Conservation (phyloP, 2,797 vertebrate genomes). For the Peromyscus nudipes region DNA sequence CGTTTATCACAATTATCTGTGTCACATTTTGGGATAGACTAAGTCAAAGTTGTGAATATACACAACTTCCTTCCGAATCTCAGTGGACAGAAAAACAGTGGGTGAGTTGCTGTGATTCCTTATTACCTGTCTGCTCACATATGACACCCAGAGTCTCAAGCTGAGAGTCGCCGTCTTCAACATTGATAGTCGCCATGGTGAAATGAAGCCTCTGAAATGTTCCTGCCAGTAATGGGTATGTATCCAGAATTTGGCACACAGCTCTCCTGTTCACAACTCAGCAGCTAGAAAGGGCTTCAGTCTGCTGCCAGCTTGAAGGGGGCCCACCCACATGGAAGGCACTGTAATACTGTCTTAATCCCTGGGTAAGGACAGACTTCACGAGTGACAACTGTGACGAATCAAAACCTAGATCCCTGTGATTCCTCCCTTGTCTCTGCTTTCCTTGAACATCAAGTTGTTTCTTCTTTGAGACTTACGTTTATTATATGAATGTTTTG, state of each 20-base stretch:
- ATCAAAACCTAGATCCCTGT: neutral
- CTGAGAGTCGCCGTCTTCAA: neutral
- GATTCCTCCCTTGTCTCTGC: neutral
- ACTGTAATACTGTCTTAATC: neutral
- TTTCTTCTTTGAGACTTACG: neutral
- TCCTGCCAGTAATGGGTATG: neutral
- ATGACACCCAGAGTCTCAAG: neutral
- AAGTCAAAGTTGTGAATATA: neutral
- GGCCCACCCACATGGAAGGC: neutral
- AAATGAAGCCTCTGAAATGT: neutral
- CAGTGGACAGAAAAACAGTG: neutral
- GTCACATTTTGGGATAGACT: conserved; percentile 23
- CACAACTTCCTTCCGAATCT: neutral
- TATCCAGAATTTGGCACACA: neutral
- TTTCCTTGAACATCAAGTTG: neutral
- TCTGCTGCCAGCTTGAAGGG: neutral
- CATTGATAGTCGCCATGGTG: neutral
- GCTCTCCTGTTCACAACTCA: neutral
- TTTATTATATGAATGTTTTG: neutral
- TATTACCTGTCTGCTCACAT: neutral
- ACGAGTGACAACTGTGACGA: neutral
- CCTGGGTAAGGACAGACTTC: neutral
- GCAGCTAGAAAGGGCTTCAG: neutral
- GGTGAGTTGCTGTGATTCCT: neutral
- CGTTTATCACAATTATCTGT: conserved; percentile 1